Percentiles rank a stretch among this genome's conserved stretches.
phyloP scores from a whole-genome alignment of 2,797 vertebrate genomes.

The Scleropages formosus region DNA sequence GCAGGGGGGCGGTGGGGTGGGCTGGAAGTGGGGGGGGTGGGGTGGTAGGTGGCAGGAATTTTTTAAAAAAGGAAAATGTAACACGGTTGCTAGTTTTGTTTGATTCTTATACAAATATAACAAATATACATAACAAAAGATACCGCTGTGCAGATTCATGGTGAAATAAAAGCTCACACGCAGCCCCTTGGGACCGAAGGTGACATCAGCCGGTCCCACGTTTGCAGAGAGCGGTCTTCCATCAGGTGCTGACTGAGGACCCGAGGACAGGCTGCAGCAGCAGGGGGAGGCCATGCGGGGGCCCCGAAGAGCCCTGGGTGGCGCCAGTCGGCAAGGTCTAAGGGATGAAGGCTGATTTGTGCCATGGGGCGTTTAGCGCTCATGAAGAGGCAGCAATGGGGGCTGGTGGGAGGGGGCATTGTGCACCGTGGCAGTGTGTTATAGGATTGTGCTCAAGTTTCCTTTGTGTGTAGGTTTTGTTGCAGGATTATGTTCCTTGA shows the following conservation, averaged over 20 bases:
- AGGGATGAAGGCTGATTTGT: conserved; percentile 70
- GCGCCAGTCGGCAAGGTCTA: conserved; percentile 30
- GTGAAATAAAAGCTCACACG: no score
- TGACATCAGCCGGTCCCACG: not conserved
- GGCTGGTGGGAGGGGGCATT: conserved; percentile 66
- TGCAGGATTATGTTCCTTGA: conserved; percentile 80
- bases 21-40: conserved; percentile 39
- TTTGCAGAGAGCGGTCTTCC: no score
- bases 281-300: conserved; percentile 10
- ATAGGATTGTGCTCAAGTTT: conserved; percentile 81
- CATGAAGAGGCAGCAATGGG: conserved; percentile 57
- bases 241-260: not conserved
- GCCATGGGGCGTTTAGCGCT: conserved; percentile 70
- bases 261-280: conserved; percentile 8
- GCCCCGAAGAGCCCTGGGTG: conserved; percentile 21
- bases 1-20: conserved; percentile 44
- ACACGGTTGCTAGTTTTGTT: not conserved
- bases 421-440: conserved; percentile 70
- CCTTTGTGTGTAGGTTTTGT: conserved; percentile 79
- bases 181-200: conserved; percentile 8
- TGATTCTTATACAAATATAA: not conserved
- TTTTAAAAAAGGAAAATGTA: not conserved
- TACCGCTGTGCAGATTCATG: not conserved
- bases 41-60: no score
- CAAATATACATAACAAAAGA: not conserved